A percentile compares a stretch with the other conserved stretches of the same genome.
Evolutionary conservation across 2,113 vertebrate species (phyloP).

Genomic region (Paedocypris sp.): DNA sequence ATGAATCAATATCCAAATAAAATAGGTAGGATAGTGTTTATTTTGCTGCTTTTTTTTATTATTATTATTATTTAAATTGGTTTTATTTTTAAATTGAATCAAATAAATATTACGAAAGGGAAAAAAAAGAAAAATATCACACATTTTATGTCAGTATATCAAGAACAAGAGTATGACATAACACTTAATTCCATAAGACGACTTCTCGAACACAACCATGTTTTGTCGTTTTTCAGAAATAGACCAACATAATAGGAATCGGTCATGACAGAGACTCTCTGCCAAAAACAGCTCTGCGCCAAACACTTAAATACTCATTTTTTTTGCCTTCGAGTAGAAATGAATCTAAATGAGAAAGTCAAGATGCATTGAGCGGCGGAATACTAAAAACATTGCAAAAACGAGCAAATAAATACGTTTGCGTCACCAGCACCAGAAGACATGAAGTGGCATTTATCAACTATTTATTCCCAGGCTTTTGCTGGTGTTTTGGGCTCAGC

Average conservation of each 20-base stretch:
- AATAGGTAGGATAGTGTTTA: too few relatives aligned
- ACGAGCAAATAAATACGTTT: neutral
- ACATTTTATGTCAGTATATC: too few relatives aligned
- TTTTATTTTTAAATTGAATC: too few relatives aligned
- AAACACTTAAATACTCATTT: neutral
- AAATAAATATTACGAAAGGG: too few relatives aligned
- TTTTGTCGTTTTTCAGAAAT: neutral
- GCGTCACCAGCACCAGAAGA: neutral
- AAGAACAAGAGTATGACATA: too few relatives aligned
- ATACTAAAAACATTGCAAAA: slow-evolving; percentile 1
- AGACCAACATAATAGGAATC: neutral
- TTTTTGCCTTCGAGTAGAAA: slow-evolving; percentile 1
- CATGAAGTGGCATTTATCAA: slow-evolving; percentile 7
- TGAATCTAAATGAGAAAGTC: neutral
- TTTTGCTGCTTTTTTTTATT: too few relatives aligned
- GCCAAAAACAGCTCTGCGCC: neutral
- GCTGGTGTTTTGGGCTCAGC: neutral
- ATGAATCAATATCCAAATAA: too few relatives aligned
- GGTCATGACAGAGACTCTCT: neutral
- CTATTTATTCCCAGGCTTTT: slow-evolving; percentile 8
- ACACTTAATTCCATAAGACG: too few relatives aligned
- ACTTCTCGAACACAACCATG: too few relatives aligned
- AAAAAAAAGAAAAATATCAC: too few relatives aligned
- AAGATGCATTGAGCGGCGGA: neutral
- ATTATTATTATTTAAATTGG: too few relatives aligned